phyloP scores from a whole-genome alignment of 1,140 invertebrate species.

The Temnothorax longispinosus region DNA sequence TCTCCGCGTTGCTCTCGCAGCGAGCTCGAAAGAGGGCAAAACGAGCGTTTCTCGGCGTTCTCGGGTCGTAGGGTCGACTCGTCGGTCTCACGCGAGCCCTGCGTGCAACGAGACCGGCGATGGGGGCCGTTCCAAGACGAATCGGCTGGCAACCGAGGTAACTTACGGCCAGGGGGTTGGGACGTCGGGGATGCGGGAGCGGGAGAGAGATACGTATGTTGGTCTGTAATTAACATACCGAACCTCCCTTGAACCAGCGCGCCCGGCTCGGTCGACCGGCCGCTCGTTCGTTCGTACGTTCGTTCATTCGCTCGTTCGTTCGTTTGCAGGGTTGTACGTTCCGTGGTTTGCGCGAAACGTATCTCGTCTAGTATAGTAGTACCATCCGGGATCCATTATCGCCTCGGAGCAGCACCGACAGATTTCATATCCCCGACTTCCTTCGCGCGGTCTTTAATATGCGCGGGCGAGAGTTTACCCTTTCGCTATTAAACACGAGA shows the following conservation, averaged over 20 bases:
- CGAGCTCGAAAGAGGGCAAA: constrained; percentile 73
- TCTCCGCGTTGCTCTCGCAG: constrained; percentile 46
- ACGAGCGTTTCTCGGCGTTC: constrained; percentile 73
- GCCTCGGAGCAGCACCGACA: constrained; percentile 1
- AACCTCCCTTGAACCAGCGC: constrained; percentile 73
- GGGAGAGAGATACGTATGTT: constrained; percentile 75
- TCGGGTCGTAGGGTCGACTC: constrained; percentile 79
- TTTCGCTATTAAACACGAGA: constrained; percentile 42
- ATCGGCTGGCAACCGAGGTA: constrained; percentile 73
- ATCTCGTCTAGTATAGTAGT: constrained; percentile 39
- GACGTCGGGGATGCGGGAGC: constrained; percentile 40
- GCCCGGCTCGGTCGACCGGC: constrained; percentile 70
- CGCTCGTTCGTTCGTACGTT: constrained; percentile 72
- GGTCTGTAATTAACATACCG: constrained; percentile 86
- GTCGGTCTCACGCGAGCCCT: constrained; percentile 76
- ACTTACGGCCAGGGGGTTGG: constrained; percentile 67
- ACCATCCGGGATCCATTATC: constrained; percentile 58
- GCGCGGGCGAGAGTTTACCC: constrained; percentile 38
- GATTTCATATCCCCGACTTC: constrained; percentile 25
- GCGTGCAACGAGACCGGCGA: constrained; percentile 71
- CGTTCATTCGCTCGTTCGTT: constrained; percentile 68
- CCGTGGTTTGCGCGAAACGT: constrained; percentile 58
- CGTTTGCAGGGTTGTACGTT: constrained; percentile 51
- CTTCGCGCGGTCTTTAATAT: constrained; percentile 2
- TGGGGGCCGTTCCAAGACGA: constrained; percentile 73